Conservation (phyloP, 1,140 invertebrate species). For the Atta cephalotes region DNA sequence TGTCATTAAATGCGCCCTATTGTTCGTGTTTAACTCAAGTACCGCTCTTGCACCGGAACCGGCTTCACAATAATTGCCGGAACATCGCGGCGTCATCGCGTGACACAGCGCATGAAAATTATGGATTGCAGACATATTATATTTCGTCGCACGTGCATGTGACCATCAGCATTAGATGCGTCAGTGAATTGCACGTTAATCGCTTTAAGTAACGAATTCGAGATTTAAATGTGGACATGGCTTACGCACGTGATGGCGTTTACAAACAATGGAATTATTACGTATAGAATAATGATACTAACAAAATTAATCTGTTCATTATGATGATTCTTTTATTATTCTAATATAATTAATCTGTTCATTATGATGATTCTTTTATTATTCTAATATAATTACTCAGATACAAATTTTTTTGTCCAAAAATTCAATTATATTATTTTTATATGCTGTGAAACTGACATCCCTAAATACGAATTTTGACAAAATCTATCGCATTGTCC, state of each 20-base stretch:
- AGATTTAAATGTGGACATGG: neutral
- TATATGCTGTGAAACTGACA: no score
- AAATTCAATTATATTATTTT: neutral
- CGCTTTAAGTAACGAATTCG: slow-evolving; percentile 42
- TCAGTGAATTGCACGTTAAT: slow-evolving; percentile 31
- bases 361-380: neutral
- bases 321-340: neutral
- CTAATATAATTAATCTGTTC: neutral
- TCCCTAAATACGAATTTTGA: no score
- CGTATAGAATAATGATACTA: slow-evolving; percentile 7
- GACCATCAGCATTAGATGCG: neutral
- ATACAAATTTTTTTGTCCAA: no score
- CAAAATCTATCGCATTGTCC: no score
- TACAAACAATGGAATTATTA: slow-evolving; percentile 33
- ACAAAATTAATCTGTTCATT: neutral
- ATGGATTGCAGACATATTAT: slow-evolving; percentile 27
- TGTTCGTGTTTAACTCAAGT: neutral
- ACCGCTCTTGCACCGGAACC: neutral
- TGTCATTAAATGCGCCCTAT: slow-evolving; percentile 1
- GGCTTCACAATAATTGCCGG: neutral
- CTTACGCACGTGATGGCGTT: slow-evolving; percentile 1
- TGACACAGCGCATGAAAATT: slow-evolving; percentile 1
- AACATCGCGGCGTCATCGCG: neutral
- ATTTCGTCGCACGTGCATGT: slow-evolving; percentile 15
- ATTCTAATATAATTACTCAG: no score